Base-by-base conservation (phyloP, 2,113 vertebrate species). In the Heterocephalus glaber region DNA sequence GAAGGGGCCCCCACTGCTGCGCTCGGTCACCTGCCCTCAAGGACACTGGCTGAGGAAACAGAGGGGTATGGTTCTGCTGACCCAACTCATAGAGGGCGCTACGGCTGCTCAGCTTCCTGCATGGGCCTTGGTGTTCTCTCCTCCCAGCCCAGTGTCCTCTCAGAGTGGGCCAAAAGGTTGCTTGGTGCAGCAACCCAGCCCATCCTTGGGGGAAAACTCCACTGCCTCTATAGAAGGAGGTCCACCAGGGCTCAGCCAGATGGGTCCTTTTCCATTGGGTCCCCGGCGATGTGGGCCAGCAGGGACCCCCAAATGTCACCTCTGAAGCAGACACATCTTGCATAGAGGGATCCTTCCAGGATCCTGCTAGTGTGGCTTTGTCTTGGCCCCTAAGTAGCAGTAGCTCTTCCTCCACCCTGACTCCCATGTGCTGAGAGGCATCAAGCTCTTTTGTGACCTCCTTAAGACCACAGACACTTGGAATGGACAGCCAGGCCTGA, bases 321-420 rank as follows among this genome's bases (percentile, higher is more conserved):
- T 54, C 9, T 13, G 58, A n/a, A 49, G 5, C 22, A 63, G 80
- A 26, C 44, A 76, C 24, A 65, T 17, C 47, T 84, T 35, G 14
- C 22, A 77, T 41, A 61, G 44, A 79, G 24, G 58, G 41, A 2
- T 38, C 24, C 19, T 41, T 66, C n/a, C 49, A 13, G 41, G 41
- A 47, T 83, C 33, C 16, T 17, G 44, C 49, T 4, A 54, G 68
- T 28, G 30, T 35, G 6, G 10, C 81, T 54, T 60, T 16, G 24
- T 54, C 47, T 30, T 58, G 22, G 38, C 28, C 33, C 52, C 49
- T 17, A 52, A 65, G 12, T 41, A 63, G 60, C 7, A 99, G 95
- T 98, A 99, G 70, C 98, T 96, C 98, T 99, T 5, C 99, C 98
- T 1, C n/a, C 10, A n/a, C 13, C 61, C 61, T 0, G 1, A 58